Evolutionary conservation across 2,888 invertebrate species (phyloP), one percentile per base, ranked within the genome.

Genomic region (Coremacera marginata): DNA sequence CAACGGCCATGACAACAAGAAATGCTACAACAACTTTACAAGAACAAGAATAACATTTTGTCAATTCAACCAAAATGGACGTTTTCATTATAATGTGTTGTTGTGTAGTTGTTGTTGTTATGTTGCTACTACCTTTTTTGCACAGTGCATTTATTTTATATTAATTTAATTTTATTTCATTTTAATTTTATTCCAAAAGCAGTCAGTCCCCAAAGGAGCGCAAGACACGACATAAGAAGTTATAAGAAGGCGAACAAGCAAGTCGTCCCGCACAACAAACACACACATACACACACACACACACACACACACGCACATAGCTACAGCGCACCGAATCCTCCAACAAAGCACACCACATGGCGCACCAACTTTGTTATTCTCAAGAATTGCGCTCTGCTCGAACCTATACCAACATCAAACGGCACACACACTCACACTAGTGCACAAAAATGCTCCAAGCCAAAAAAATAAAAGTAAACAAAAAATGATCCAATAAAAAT

Each of bases 401-500:
- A 62, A 70, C 70, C 62, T 51, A 76, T 22, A 70, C 44, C 44
- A 44, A 44, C 44, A 44, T 44, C 44, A 44, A 44, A 11, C 44
- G 44, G 3, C 44, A 11, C 44, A 44, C 44, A 44, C 44, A 37
- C 37, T 7, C 37, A 44, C 44, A 44, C 44, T 3, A 44, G 44
- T 11, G 14, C 44, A 44, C 14, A 2, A 44, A 14, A 44, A 44
- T 44, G 44, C 44, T 44, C 14, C 65, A 65, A 65, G 19, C 27
- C 55, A 55, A 70, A 37, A n/a, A 55, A 70, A 34, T 34, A 31
- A 51, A 14, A 51, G 34, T 31, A 68, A 49, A 22, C 27, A 70
- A 65, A 74, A 74, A 74, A 55, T 34, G 49, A 67, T 77, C 72
- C 77, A 77, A 77, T 77, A 77, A 77, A 77, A 77, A 72, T 77